phyloP scores from a whole-genome alignment of 2,797 vertebrate species.

The Potorous gilbertii region DNA sequence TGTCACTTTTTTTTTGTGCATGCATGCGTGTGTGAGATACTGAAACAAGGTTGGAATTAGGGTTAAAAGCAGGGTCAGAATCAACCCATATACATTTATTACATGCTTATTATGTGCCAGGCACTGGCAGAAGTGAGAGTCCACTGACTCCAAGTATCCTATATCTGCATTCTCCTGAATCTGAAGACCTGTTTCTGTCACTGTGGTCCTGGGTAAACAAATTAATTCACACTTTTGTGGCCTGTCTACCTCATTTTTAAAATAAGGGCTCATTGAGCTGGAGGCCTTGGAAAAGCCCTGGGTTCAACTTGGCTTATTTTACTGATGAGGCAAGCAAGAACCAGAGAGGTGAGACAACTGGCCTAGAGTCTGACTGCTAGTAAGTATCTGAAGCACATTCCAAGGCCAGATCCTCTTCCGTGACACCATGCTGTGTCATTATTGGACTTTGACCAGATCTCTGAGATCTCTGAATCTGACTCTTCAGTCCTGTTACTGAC shows the following conservation, averaged over 20 bases:
- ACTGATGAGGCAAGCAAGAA: neutral
- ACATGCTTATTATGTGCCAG: neutral
- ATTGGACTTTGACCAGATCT: neutral
- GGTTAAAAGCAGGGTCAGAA: neutral
- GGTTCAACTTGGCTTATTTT: neutral
- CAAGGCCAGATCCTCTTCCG: neutral
- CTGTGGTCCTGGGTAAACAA: neutral
- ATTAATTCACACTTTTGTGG: neutral
- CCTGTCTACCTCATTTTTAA: neutral
- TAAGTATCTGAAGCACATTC: neutral
- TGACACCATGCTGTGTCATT: neutral
- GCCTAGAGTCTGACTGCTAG: neutral
- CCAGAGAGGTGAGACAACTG: neutral
- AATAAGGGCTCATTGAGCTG: neutral
- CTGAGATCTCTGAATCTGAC: neutral
- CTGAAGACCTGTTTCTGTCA: neutral
- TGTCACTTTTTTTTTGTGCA: slow-evolving; percentile 43
- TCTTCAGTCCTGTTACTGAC: neutral
- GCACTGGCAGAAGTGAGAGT: neutral
- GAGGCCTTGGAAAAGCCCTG: neutral
- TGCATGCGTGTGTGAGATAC: neutral
- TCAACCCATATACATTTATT: neutral
- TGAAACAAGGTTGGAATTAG: neutral
- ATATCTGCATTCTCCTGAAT: neutral
- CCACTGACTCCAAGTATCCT: neutral